Conservation (phyloP, 2,888 invertebrate species). For the Eueremaeus valkanovi region DNA sequence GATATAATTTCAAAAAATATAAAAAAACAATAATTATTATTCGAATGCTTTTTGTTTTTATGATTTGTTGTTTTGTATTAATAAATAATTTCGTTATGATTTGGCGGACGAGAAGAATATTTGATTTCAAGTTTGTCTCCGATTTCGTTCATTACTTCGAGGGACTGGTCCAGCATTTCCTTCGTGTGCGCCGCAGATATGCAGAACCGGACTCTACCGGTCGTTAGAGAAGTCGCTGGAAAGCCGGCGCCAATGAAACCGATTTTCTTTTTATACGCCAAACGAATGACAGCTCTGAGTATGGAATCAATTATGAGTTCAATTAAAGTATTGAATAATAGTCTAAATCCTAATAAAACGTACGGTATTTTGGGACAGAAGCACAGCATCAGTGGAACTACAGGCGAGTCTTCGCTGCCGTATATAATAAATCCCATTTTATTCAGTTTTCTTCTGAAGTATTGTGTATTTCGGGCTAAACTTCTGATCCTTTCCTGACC, state of each 20-base stretch:
- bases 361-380: slow-evolving; percentile 56
- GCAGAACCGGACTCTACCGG: slow-evolving; percentile 87
- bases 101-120: slow-evolving; percentile 43
- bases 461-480: slow-evolving; percentile 54
- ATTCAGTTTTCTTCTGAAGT: slow-evolving; percentile 55
- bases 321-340: slow-evolving; percentile 1
- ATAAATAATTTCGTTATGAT: background rate
- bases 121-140: slow-evolving; percentile 51
- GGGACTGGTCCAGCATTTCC: slow-evolving; percentile 77
- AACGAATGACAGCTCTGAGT: slow-evolving; percentile 74
- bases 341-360: slow-evolving; percentile 46
- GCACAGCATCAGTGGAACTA: slow-evolving; percentile 57
- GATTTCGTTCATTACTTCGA: slow-evolving; percentile 51
- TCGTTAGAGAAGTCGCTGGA: slow-evolving; percentile 91
- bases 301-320: background rate
- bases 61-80: too few species aligned
- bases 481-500: slow-evolving; percentile 51
- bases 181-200: slow-evolving; percentile 92
- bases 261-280: slow-evolving; percentile 71
- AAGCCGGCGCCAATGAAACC: slow-evolving; percentile 95
- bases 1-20: background rate
- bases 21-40: background rate
- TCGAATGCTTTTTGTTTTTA: too few species aligned
- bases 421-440: slow-evolving; percentile 58
- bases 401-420: slow-evolving; percentile 58